Conservation (phyloP, 2,888 invertebrate genomes). For the Amblyjoppa fuscipennis region DNA sequence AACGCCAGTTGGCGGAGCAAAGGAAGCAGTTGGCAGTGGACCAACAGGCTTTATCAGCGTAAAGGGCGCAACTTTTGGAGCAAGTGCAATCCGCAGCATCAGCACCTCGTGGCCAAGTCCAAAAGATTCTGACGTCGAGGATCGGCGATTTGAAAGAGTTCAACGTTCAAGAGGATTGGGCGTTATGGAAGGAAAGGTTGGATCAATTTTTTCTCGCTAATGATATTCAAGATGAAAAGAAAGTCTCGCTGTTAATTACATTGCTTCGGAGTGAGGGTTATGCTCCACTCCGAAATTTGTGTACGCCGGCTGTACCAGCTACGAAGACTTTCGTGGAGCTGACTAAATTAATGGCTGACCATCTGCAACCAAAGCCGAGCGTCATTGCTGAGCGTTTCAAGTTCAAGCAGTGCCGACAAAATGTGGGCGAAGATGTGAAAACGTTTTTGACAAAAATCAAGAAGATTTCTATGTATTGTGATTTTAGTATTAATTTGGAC, state of each 20-base stretch:
- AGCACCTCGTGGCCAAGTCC: background rate
- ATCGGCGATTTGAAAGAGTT: slow-evolving; percentile 53
- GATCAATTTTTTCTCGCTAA: slow-evolving; percentile 54
- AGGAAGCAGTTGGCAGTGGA: slow-evolving; percentile 20
- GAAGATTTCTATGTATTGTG: slow-evolving; percentile 53
- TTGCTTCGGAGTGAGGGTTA: slow-evolving; percentile 40
- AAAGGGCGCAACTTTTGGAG: slow-evolving; percentile 10
- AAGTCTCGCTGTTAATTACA: slow-evolving; percentile 21
- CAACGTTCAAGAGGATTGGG: slow-evolving; percentile 43
- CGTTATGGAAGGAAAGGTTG: slow-evolving; percentile 51
- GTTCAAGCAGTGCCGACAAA: slow-evolving; percentile 51
- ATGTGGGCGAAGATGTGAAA: slow-evolving; percentile 22
- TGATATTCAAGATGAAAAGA: slow-evolving; percentile 26
- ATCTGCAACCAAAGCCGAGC: slow-evolving; percentile 49
- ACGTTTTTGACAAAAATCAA: slow-evolving; percentile 47
- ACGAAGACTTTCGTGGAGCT: slow-evolving; percentile 36
- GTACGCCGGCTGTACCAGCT: slow-evolving; percentile 38
- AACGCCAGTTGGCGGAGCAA: slow-evolving; percentile 13
- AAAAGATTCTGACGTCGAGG: slow-evolving; percentile 9
- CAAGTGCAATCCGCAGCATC: background rate
- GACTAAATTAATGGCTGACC: slow-evolving; percentile 31
- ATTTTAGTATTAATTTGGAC: slow-evolving; percentile 41
- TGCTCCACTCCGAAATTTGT: slow-evolving; percentile 35
- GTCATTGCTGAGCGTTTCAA: slow-evolving; percentile 52
- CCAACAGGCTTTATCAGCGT: background rate